Base-by-base conservation (phyloP, 2,888 invertebrate genomes). In the Chrysolina oricalcia region DNA sequence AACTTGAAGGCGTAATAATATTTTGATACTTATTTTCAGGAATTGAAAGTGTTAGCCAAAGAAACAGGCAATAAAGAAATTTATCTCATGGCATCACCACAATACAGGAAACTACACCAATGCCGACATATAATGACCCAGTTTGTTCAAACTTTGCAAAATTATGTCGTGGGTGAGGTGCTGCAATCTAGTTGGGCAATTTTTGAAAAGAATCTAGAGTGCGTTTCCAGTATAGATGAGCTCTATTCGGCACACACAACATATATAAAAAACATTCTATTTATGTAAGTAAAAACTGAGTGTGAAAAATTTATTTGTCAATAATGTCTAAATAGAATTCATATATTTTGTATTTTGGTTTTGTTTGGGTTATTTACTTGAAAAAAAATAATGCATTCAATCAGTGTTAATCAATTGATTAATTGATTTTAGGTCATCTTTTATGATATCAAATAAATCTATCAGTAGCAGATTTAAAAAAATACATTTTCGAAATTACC, bases 51-150 rank as follows among this genome's bases (percentile, higher is more conserved):
- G 41, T 78, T 88, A 67, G 83, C 85, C 2, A 87, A 86, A 72
- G 80, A 84, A 76, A 82, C 84, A 0, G 87, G 86, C 8, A 84
- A 90, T 15, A 89, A 88, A 62, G 85, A 85, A 75, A 84, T 84
- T 13, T 86, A 85, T 68, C 87, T 94, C 0, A 88, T 92, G 6
- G 86, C 89, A 13, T 93, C 94, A 0, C 91, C 92, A 0, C 95
- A 96, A 76, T 94, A 94, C 88, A 92, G 93, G 68, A 91, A 92
- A 69, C 87, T 95, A 11, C 95, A 95, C 84, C 90, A 93, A 74
- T 93, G 93, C 83, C 91, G 95, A 0, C 94, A 95, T 84, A 90
- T 93, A 21, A 93, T 96, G 93, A 92, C 93, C 40, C 94, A 95
- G 73, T 93, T 96, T 85, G 91, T 95, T 62, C 92, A 93, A 74